Conservation (phyloP, 2,113 vertebrate genomes). For the Solea solea region DNA sequence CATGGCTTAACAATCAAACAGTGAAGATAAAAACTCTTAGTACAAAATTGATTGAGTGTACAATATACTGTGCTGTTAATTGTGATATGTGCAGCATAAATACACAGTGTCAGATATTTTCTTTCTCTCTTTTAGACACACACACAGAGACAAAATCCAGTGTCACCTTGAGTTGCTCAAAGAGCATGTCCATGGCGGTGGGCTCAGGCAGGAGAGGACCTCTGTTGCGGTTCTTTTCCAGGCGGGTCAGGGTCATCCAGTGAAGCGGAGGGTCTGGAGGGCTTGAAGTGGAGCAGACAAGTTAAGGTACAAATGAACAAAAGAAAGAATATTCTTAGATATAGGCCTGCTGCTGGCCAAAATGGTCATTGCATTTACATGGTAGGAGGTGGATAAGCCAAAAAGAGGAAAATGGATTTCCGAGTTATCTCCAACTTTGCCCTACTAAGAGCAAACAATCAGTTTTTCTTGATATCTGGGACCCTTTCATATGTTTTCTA, state of each 20-base stretch:
- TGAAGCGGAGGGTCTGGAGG: slow-evolving; percentile 73
- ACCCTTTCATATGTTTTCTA: no score
- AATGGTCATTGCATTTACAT: no score
- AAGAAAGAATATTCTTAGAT: neutral
- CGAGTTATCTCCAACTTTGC: no score
- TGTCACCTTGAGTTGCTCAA: slow-evolving; percentile 73
- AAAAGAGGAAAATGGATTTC: no score
- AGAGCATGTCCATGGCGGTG: slow-evolving; percentile 80
- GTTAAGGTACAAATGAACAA: neutral
- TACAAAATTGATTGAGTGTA: slow-evolving; percentile 10
- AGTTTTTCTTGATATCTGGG: no score
- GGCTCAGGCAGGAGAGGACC: slow-evolving; percentile 76
- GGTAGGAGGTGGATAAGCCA: no score
- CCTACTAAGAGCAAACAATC: no score
- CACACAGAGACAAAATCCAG: slow-evolving; percentile 6
- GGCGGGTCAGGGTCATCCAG: slow-evolving; percentile 74
- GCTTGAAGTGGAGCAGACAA: slow-evolving; percentile 16
- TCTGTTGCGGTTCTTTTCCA: slow-evolving; percentile 76
- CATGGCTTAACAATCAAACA: neutral
- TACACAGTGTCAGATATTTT: neutral
- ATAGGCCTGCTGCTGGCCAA: no score
- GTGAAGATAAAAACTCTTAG: slow-evolving; percentile 14
- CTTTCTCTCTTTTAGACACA: slow-evolving; percentile 4
- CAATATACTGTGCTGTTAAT: slow-evolving; percentile 9
- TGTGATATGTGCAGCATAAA: neutral